Percentiles rank a stretch among this genome's conserved stretches.
Conservation (phyloP, 1,140 invertebrate genomes). For the Neelides sp. region DNA sequence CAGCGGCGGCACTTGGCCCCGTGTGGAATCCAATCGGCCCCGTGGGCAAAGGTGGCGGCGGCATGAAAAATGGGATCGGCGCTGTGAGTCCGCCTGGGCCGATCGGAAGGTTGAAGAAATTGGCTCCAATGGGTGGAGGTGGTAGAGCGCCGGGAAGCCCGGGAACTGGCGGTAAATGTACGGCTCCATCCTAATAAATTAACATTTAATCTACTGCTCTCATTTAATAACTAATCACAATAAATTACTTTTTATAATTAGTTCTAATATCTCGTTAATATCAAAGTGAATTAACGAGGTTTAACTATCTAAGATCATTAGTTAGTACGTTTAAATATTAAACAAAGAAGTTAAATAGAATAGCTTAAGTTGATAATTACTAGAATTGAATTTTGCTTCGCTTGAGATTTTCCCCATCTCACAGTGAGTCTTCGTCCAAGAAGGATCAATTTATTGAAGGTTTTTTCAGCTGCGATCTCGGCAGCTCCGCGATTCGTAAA, state of each 20-base stretch:
- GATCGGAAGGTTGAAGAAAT: slow-evolving; percentile 28
- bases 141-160: slow-evolving; percentile 48
- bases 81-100: slow-evolving; percentile 5
- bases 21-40: slow-evolving; percentile 1
- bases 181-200: slow-evolving; percentile 26
- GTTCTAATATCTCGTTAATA: too few species aligned
- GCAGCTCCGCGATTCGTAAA: slow-evolving; percentile 80
- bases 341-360: slow-evolving; percentile 28
- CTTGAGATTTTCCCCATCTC: slow-evolving; percentile 91
- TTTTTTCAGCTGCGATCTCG: slow-evolving; percentile 86
- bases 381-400: slow-evolving; percentile 39
- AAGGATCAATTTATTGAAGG: slow-evolving; percentile 82
- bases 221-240: slow-evolving; percentile 2
- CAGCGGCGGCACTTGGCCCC: not conserved
- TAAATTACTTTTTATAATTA: slow-evolving; percentile 16
- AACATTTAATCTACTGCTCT: slow-evolving; percentile 3
- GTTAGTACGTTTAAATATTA: not conserved
- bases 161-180: slow-evolving; percentile 68
- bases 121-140: slow-evolving; percentile 17
- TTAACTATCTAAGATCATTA: not conserved
- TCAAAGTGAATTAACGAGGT: slow-evolving; percentile 34
- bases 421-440: slow-evolving; percentile 77
- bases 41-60: slow-evolving; percentile 19
- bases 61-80: slow-evolving; percentile 23
- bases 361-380: slow-evolving; percentile 25